A percentile compares a stretch with the other conserved stretches of the same genome.
phyloP scores from a whole-genome alignment of 2,113 vertebrate genomes.

The Heteronetta atricapilla region DNA sequence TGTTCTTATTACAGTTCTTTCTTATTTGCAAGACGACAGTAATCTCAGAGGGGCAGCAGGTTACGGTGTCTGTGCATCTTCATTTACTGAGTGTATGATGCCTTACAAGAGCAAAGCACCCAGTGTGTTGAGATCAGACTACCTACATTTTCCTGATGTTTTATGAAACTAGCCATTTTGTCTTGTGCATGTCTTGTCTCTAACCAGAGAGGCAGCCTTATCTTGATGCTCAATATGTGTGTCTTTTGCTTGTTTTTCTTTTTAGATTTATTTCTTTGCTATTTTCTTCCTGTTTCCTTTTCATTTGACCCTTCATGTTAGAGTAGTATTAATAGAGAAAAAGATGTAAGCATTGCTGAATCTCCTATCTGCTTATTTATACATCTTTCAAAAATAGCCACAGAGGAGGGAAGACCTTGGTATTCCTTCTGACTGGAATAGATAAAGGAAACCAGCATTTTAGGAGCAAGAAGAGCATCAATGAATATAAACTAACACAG shows the following conservation, averaged over 20 bases:
- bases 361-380: not conserved
- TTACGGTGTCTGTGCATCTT: not conserved
- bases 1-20: not conserved
- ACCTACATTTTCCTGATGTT: not conserved
- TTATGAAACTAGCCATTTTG: not conserved
- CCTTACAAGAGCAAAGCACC: not conserved
- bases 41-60: not conserved
- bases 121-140: not conserved
- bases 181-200: not conserved
- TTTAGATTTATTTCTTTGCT: not conserved
- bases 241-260: not conserved
- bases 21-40: not conserved
- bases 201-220: not conserved
- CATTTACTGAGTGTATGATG: accelerated
- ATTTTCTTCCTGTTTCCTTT: not conserved
- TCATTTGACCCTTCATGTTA: not conserved
- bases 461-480: not conserved
- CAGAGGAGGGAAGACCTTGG: not conserved
- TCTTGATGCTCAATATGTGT: not conserved
- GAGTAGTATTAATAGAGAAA: not conserved
- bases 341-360: not conserved
- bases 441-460: not conserved
- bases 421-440: not conserved
- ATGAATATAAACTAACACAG: not conserved
- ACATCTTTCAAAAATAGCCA: not conserved